Conservation (phyloP, 1,140 invertebrate genomes). For the Wiebesia pumilae region DNA sequence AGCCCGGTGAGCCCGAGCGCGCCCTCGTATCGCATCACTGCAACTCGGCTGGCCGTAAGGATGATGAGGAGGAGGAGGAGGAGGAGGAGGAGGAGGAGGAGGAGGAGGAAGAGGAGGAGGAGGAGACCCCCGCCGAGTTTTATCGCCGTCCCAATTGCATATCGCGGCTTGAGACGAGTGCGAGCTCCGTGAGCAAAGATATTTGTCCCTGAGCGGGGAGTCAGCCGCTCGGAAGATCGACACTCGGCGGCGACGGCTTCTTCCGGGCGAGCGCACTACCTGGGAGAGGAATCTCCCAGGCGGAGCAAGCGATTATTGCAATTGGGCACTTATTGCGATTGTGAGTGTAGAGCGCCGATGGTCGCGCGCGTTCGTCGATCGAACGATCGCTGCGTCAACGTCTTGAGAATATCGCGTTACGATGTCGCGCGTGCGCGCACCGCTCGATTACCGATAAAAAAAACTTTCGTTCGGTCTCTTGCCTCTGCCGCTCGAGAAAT, state of each 20-base stretch:
- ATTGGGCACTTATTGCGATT: not conserved
- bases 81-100: no score
- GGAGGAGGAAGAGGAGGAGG: no score
- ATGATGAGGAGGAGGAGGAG: no score
- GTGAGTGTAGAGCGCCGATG: constrained; percentile 55
- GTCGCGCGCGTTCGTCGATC: constrained; percentile 65
- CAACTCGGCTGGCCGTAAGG: constrained; percentile 64
- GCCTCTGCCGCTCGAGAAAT: no score
- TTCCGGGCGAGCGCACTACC: not conserved
- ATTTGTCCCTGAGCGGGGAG: not conserved
- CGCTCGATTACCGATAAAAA: no score
- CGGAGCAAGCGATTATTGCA: not conserved
- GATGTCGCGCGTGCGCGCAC: no score
- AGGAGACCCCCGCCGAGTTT: not conserved
- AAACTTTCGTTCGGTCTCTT: no score
- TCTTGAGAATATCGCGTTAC: not conserved
- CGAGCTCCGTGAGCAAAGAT: not conserved
- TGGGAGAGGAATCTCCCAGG: no score
- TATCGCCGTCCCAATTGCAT: not conserved
- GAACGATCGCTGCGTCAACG: no score
- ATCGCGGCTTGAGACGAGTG: not conserved
- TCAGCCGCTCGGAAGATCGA: not conserved
- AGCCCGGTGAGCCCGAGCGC: constrained; percentile 65
- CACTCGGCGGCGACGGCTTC: not conserved
- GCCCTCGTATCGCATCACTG: constrained; percentile 68